Conservation (phyloP, 2,797 vertebrate genomes). For the Myotis myotis region DNA sequence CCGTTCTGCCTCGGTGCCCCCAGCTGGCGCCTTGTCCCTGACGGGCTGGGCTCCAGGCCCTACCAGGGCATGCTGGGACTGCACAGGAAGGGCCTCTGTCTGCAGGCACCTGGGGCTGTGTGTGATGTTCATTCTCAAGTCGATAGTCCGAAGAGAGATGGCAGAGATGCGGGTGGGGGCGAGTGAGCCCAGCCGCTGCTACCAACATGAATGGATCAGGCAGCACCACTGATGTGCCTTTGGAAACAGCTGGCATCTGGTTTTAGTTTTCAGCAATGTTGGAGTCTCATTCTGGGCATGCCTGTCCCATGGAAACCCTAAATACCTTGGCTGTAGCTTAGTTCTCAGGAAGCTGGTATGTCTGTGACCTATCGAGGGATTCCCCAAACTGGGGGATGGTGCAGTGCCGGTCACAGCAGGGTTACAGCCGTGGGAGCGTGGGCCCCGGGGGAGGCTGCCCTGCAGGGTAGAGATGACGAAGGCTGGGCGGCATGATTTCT, state of each 20-base stretch:
- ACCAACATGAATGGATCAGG: slow-evolving; percentile 88
- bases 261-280: slow-evolving; percentile 93
- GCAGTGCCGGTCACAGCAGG: slow-evolving; percentile 87
- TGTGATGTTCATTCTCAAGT: slow-evolving; percentile 69
- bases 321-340: slow-evolving; percentile 86
- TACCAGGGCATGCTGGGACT: background rate
- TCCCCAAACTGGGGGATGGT: slow-evolving; percentile 92
- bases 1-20: background rate
- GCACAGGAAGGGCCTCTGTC: background rate
- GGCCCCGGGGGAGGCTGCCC: slow-evolving; percentile 89
- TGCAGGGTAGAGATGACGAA: slow-evolving; percentile 85
- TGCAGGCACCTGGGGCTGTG: background rate
- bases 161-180: slow-evolving; percentile 92
- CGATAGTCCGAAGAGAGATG: slow-evolving; percentile 90
- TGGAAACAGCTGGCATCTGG: slow-evolving; percentile 90
- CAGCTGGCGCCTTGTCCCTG: background rate
- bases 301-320: slow-evolving; percentile 36
- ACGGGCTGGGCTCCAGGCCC: background rate
- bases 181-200: slow-evolving; percentile 88
- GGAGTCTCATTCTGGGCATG: slow-evolving; percentile 89
- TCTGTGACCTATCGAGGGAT: slow-evolving; percentile 86
- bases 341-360: slow-evolving; percentile 91
- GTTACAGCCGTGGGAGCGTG: slow-evolving; percentile 88
- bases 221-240: slow-evolving; percentile 86
- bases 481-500: too few species aligned